Base-by-base conservation (phyloP, 1,140 invertebrate species). In the Cherax quadricarinatus region DNA sequence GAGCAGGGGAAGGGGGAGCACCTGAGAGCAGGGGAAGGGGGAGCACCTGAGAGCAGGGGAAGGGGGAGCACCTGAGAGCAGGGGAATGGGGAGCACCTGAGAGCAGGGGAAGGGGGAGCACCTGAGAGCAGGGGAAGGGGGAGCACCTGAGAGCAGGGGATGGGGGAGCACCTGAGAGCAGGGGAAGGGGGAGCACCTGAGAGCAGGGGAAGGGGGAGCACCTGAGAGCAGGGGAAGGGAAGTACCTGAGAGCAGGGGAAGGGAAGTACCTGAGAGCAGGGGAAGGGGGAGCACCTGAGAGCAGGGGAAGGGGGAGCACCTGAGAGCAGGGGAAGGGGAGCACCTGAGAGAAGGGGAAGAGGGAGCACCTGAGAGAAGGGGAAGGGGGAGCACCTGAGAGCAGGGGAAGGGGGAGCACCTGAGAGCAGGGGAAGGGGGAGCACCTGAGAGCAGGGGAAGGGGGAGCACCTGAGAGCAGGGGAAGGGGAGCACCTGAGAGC, bases 1-100 rank as follows among this genome's bases (percentile, higher is more conserved):
- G 30, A 41, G 30, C 30, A 41, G 30, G 30, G 30, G 2, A 41
- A 41, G 30, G 30, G 30, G 30, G n/a, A 41, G 30, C 30, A 41
- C 30, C 30, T 1, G 30, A 41, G 30, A 41, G 30, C 30, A 41
- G 30, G 30, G 30, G 2, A 41, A 41, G 30, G 30, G 30, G 0
- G 30, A 41, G 30, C 83, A 85, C 83, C 83, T 21, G 62, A 57
- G 62, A 16, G 62, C 60, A 49, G 83, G 30, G 60, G 60, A 84
- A 57, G 30, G 10, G 5, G n/a, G 60, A 53, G 82, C 60, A 53
- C 24, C 49, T 41, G 0, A 41, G 21, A 24, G 78, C 14, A 41
- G 30, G 30, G 30, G 14, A n/a, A 70, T 1, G 66, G 14, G 66
- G 66, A 70, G 3, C 14, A n/a, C 14, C 1, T 70, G 66, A n/a